phyloP scores from a whole-genome alignment of 2,888 invertebrate species.

The Heliconius ethilla region DNA sequence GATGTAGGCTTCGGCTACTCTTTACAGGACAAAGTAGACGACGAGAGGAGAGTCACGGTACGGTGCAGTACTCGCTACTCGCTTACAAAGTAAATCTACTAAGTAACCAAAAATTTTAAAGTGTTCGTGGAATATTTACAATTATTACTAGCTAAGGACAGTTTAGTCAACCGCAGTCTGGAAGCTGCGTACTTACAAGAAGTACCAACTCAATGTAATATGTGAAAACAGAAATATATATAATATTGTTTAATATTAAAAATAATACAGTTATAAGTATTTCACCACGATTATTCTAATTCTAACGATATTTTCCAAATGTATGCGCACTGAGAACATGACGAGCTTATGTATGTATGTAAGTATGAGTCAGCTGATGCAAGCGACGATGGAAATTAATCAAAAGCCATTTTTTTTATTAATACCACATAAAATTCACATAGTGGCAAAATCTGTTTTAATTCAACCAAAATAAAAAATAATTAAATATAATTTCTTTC shows the following conservation, averaged over 20 bases:
- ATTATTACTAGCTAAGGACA: constrained; percentile 24
- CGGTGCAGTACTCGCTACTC: constrained; percentile 17
- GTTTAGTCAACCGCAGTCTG: constrained; percentile 3
- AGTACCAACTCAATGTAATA: neutral
- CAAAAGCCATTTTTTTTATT: neutral
- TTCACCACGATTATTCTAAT: neutral
- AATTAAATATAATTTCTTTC: neutral
- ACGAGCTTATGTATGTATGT: neutral
- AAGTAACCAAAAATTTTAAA: neutral
- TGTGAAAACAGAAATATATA: neutral
- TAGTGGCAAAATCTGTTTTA: neutral
- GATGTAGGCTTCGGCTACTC: constrained; percentile 53
- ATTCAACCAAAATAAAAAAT: too few relatives aligned
- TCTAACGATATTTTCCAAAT: neutral
- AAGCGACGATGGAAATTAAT: neutral
- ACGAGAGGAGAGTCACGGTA: constrained; percentile 14
- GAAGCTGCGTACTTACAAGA: neutral
- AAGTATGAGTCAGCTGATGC: constrained; percentile 8
- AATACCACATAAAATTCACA: constrained; percentile 4
- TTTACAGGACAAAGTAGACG: constrained; percentile 56
- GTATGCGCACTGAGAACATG: neutral
- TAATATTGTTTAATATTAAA: neutral
- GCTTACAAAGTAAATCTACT: constrained; percentile 12
- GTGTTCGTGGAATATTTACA: constrained; percentile 15
- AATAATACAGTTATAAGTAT: neutral